phyloP scores from a whole-genome alignment of 2,113 vertebrate genomes.

The Mesoclemmys tuberculata region DNA sequence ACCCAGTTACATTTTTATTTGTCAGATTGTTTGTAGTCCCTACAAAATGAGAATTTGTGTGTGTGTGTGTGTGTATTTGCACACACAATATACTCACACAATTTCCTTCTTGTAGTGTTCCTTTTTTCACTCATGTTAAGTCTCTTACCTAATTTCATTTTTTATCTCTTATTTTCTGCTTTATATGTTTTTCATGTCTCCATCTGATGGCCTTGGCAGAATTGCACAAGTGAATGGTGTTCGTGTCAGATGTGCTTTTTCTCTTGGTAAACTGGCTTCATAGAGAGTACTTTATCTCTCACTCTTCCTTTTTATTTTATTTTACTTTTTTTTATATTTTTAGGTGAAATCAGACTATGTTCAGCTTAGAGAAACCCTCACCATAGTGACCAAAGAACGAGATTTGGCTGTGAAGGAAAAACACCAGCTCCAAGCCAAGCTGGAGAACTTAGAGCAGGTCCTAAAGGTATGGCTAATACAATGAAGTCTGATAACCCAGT shows the following conservation, averaged over 20 bases:
- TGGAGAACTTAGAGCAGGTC: constrained; percentile 99
- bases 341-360: constrained; percentile 92
- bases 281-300: background rate
- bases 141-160: background rate
- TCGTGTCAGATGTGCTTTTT: background rate
- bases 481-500: accelerated
- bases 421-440: constrained; percentile 94
- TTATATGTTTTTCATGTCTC: background rate
- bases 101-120: background rate
- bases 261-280: background rate
- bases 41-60: accelerated
- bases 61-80: background rate
- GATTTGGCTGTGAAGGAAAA: constrained; percentile 90
- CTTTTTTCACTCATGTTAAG: background rate
- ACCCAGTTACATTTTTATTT: background rate
- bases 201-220: background rate
- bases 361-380: constrained; percentile 81
- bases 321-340: background rate
- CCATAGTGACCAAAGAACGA: constrained; percentile 87
- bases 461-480: constrained; percentile 87
- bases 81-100: background rate
- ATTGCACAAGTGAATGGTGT: background rate
- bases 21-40: background rate
- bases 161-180: background rate
- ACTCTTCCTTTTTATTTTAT: background rate